Evolutionary conservation across 2,888 invertebrate genomes (phyloP).

Genomic region (Hypercompe scribonia): DNA sequence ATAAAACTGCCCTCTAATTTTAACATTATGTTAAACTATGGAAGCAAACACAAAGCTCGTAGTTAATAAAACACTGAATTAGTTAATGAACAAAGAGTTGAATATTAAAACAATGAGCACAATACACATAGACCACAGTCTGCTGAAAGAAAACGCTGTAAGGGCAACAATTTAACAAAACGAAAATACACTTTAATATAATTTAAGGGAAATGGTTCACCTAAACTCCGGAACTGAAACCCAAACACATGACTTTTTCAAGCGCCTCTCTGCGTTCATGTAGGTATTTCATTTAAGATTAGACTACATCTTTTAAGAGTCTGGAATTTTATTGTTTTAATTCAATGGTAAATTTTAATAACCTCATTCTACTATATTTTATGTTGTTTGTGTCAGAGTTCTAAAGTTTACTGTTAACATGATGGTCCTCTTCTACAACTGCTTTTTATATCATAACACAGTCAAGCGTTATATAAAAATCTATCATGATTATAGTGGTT

Average conservation of each 20-base stretch:
- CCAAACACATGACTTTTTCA: constrained; percentile 47
- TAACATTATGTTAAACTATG: too few species aligned
- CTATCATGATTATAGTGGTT: neutral
- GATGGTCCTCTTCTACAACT: neutral
- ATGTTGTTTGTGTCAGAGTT: neutral
- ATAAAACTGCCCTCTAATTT: too few species aligned
- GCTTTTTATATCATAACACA: neutral
- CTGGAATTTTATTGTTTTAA: too few species aligned
- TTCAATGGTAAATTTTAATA: too few species aligned
- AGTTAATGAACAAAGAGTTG: constrained; percentile 28
- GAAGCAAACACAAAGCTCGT: neutral
- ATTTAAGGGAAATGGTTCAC: constrained; percentile 31
- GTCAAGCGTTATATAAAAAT: neutral
- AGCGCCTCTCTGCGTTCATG: constrained; percentile 37
- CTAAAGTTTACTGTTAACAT: neutral
- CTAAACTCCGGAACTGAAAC: constrained; percentile 34
- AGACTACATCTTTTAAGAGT: neutral
- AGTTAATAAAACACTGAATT: constrained; percentile 31
- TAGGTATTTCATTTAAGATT: neutral
- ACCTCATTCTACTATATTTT: neutral
- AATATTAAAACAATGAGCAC: constrained; percentile 26
- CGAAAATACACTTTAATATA: constrained; percentile 31
- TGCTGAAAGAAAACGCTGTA: constrained; percentile 15
- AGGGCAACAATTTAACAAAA: constrained; percentile 23
- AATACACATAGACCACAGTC: constrained; percentile 16